Conservation (phyloP, 2,113 vertebrate genomes). For the Uria aalge region DNA sequence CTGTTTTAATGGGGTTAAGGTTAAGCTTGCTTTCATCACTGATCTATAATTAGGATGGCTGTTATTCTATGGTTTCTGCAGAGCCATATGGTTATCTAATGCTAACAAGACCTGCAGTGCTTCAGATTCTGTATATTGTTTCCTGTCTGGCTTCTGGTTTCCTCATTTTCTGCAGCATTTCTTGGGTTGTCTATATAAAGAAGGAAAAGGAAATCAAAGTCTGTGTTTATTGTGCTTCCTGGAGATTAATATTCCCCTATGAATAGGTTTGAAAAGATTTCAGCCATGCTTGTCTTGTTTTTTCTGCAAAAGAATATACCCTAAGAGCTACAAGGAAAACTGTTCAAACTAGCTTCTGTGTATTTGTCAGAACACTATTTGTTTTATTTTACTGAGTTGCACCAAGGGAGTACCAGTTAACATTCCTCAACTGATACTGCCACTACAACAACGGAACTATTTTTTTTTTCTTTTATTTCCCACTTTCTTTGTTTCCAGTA, state of each 20-base stretch:
- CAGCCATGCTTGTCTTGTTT: constrained; percentile 14
- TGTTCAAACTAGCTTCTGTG: constrained; percentile 7
- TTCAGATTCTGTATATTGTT: constrained; percentile 44
- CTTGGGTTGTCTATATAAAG: constrained; percentile 12
- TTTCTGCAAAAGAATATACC: constrained; percentile 13
- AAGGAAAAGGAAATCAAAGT: constrained; percentile 57
- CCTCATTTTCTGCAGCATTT: constrained; percentile 47
- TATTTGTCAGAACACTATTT: constrained; percentile 19
- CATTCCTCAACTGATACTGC: not conserved
- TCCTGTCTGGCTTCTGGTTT: constrained; percentile 57
- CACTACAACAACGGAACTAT: not conserved
- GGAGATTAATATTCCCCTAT: constrained; percentile 43
- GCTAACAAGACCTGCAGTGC: constrained; percentile 43
- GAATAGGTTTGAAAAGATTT: constrained; percentile 40
- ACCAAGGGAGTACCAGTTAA: not conserved
- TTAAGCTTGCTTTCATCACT: constrained; percentile 47
- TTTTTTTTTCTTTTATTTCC: not conserved
- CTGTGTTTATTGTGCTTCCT: constrained; percentile 58
- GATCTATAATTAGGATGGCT: constrained; percentile 43
- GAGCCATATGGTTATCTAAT: constrained; percentile 48
- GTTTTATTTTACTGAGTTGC: not conserved
- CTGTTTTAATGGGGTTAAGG: constrained; percentile 31
- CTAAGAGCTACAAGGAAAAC: constrained; percentile 8
- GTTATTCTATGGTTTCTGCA: constrained; percentile 30
- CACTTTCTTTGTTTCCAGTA: not conserved